Evolutionary conservation across 2,113 vertebrate genomes (phyloP), one percentile per base, ranked within the genome.

Genomic region (Oncorhynchus gorbuscha): DNA sequence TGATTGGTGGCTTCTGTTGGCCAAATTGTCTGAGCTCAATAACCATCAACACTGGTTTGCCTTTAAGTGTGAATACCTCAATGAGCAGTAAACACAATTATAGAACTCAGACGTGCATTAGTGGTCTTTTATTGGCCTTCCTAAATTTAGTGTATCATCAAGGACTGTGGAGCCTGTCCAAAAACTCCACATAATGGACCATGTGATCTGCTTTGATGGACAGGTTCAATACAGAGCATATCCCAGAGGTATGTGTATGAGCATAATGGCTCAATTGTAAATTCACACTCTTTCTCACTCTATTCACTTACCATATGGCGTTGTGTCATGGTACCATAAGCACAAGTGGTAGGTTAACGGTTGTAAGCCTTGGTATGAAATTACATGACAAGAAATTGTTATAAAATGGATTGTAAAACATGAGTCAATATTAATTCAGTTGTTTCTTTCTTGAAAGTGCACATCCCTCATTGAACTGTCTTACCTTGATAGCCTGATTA

Each of bases 111-210:
- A 74, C 0, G 73, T 78, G 82, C 85, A 87, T 87, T 88, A 80
- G 89, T 76, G 87, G 87, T 86, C 87, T 86, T 70, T 71, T 71
- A 87, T 85, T 84, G 78, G 81, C 74, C 24, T 28, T 74, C 6
- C 64, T 71, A 73, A 86, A 85, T 88, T 80, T 79, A 82, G 77
- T 22, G 14, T n/a, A 28, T 77, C 65, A 77, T 73, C 65, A 67
- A 14, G 65, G 65, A 28, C 26, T 5, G 4, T 26, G 68, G 39
- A 45, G 39, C 39, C 39, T 45, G 68, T 83, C 4, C 3, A 45
- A 8, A 66, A 66, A 66, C 8, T 4, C 3, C 18, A 64, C 24
- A 28, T 66, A 66, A 67, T 67, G 65, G 12, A 67, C 14, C 26
- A 32, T 70, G 69, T 70, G 45, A 24, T 49, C 22, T 22, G 22